phyloP scores from a whole-genome alignment of 2,797 vertebrate genomes.

The Ambastaia sidthimunki region DNA sequence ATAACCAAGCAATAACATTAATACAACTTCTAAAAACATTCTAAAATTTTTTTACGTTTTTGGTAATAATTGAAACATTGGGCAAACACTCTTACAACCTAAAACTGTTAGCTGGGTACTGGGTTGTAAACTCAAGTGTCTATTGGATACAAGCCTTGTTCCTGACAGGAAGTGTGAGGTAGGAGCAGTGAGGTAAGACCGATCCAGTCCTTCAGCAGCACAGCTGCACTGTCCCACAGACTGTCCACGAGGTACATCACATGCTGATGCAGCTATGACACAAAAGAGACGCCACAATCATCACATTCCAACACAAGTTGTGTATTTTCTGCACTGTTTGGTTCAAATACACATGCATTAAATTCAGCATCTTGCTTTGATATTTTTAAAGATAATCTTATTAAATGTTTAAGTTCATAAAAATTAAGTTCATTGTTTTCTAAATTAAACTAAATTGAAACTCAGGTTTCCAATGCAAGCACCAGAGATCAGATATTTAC shows the following conservation, averaged over 20 bases:
- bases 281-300: neutral
- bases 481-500: neutral
- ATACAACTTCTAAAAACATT: too few relatives aligned
- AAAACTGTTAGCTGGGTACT: neutral
- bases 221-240: slow-evolving; percentile 88
- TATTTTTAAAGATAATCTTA: too few relatives aligned
- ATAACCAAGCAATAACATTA: too few relatives aligned
- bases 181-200: slow-evolving; percentile 83
- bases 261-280: slow-evolving; percentile 84
- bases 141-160: slow-evolving; percentile 52
- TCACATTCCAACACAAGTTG: neutral
- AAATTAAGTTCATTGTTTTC: neutral
- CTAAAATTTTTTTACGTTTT: too few relatives aligned
- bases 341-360: neutral
- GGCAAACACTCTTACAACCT: neutral
- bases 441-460: neutral
- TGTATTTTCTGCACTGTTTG: neutral
- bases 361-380: neutral
- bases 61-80: too few relatives aligned
- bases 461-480: neutral
- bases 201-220: slow-evolving; percentile 89
- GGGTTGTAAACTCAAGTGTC: neutral
- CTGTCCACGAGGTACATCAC: slow-evolving; percentile 91
- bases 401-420: too few relatives aligned
- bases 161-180: slow-evolving; percentile 63